Percentiles rank a stretch among this genome's conserved stretches.
Conservation (phyloP, 2,113 vertebrate species). For the Eulemur macaco region DNA sequence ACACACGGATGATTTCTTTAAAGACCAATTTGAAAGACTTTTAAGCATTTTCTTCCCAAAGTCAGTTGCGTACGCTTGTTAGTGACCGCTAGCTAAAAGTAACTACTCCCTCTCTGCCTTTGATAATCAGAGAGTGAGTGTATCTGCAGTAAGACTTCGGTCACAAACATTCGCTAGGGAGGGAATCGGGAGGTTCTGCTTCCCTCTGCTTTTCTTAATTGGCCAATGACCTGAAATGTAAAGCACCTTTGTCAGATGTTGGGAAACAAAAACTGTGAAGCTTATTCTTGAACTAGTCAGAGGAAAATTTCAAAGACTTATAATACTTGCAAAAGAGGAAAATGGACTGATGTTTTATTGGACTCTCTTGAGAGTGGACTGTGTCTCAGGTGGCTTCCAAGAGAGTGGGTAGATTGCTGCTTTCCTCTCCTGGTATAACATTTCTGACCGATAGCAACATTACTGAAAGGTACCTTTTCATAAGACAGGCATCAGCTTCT, state of each 20-base stretch:
- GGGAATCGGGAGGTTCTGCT: background rate
- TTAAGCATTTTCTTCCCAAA: background rate
- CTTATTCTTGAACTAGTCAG: slow-evolving; percentile 13
- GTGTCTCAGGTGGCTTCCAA: slow-evolving; percentile 2
- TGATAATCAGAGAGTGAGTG: background rate
- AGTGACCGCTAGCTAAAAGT: background rate
- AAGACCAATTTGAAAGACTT: background rate
- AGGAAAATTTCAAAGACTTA: slow-evolving; percentile 35
- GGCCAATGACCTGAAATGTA: background rate
- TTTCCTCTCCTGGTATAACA: background rate
- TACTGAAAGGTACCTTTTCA: background rate
- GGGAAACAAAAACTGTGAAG: slow-evolving; percentile 28
- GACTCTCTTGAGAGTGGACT: background rate
- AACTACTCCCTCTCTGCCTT: background rate
- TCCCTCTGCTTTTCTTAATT: background rate
- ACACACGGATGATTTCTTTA: background rate
- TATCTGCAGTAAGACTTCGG: background rate
- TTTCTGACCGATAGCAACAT: background rate
- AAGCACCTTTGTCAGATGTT: background rate
- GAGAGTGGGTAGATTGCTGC: background rate
- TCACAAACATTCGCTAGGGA: background rate
- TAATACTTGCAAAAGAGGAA: background rate
- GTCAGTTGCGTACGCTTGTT: background rate
- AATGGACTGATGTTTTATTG: background rate
- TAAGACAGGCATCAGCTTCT: background rate